phyloP scores from a whole-genome alignment of 2,113 vertebrate genomes.

The Cricetomys ansorgei region DNA sequence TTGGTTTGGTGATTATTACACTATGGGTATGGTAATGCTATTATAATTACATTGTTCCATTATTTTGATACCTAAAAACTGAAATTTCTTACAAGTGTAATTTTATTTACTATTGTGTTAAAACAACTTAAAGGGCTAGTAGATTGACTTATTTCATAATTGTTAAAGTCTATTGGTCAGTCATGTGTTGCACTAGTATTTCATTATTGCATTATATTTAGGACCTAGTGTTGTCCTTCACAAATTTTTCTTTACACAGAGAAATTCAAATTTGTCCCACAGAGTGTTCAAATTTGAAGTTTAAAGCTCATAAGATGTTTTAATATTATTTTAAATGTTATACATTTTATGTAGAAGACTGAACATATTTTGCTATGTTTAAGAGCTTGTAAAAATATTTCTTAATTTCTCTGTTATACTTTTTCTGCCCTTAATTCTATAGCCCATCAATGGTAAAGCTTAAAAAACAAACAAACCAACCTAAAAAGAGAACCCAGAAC shows the following conservation, averaged over 20 bases:
- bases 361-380: neutral
- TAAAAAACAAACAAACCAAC: neutral
- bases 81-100: neutral
- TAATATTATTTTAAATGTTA: neutral
- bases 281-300: neutral
- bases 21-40: neutral
- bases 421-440: neutral
- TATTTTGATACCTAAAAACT: slow-evolving; percentile 42
- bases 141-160: neutral
- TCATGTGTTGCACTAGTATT: neutral
- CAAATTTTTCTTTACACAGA: neutral
- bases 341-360: neutral
- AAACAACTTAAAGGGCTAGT: neutral
- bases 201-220: neutral
- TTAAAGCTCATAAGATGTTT: neutral
- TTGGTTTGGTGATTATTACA: slow-evolving; percentile 11
- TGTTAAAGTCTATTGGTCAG: neutral
- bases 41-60: neutral
- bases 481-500: neutral
- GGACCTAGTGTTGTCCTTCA: neutral
- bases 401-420: neutral
- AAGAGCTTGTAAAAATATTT: neutral
- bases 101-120: slow-evolving; percentile 36
- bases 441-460: neutral
- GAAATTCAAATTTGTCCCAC: neutral